These are phyloP conservation scores for Nothobranchius furzeri DNA, from an alignment of 2,113 vertebrate species.

Conservation along the genomic window DNA sequence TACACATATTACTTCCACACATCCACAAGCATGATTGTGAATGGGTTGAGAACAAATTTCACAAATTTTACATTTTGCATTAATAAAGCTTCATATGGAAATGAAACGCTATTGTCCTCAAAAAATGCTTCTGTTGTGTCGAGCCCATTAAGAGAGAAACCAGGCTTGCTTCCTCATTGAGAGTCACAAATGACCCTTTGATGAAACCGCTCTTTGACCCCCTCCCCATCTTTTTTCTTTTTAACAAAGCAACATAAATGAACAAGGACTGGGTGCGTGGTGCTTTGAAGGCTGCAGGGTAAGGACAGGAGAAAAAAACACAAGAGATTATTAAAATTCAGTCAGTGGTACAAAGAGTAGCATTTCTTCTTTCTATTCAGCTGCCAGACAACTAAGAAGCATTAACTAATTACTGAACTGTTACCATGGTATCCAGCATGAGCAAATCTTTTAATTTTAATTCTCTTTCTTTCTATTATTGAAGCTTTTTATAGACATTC, in stretches of 20 bases:
- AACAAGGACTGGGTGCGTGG: constrained; percentile 24
- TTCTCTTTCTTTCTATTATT: constrained; percentile 48
- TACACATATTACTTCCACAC: constrained; percentile 19
- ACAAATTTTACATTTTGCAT: constrained; percentile 56
- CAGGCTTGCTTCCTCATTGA: constrained; percentile 46
- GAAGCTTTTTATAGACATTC: constrained; percentile 55
- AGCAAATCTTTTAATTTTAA: constrained; percentile 62
- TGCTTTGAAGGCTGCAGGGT: constrained; percentile 41
- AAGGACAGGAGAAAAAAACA: constrained; percentile 49
- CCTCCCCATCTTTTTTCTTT: constrained; percentile 10
- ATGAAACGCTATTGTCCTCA: constrained; percentile 35
- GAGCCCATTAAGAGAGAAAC: constrained; percentile 47
- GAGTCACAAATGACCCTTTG: constrained; percentile 65
- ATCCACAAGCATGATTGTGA: constrained; percentile 14
- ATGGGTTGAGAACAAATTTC: constrained; percentile 61
- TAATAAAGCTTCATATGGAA: constrained; percentile 61
- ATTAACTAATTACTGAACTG: constrained; percentile 70
- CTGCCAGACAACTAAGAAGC: constrained; percentile 74
- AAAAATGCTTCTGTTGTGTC: constrained; percentile 32
- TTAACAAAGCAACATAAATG: constrained; percentile 53
- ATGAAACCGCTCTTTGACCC: constrained; percentile 8
- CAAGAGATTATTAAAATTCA: constrained; percentile 72
- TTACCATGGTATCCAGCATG: constrained; percentile 70
- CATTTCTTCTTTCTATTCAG: constrained; percentile 74
- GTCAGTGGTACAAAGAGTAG: constrained; percentile 63